Evolutionary conservation across 2,888 invertebrate species (phyloP).

Genomic region (Criorhina ranunculi): DNA sequence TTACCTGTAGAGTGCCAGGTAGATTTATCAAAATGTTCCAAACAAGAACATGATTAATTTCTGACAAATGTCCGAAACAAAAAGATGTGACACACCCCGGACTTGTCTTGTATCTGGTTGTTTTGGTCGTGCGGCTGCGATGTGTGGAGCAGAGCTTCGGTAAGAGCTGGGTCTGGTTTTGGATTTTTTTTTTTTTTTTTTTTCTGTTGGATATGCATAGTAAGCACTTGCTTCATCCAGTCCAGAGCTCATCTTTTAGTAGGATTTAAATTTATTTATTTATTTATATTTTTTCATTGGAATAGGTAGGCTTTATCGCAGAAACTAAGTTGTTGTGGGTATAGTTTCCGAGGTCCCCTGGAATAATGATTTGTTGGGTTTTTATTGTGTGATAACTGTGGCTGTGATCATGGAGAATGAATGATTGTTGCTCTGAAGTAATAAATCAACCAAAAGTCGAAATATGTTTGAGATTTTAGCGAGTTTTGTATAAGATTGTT

Average conservation of each 20-base stretch:
- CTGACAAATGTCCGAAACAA: constrained; percentile 84
- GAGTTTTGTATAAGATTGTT: background rate
- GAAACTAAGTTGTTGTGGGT: constrained; percentile 30
- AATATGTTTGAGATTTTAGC: background rate
- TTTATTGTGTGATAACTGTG: constrained; percentile 20
- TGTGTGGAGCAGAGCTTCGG: constrained; percentile 47
- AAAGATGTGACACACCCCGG: constrained; percentile 83
- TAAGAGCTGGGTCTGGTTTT: constrained; percentile 34
- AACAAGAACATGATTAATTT: constrained; percentile 84
- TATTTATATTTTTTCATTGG: constrained; percentile 20
- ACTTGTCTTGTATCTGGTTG: constrained; percentile 59
- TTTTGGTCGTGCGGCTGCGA: constrained; percentile 40
- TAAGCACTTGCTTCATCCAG: constrained; percentile 56
- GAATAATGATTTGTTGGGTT: constrained; percentile 50
- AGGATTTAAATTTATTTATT: constrained; percentile 1
- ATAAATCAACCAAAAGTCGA: background rate
- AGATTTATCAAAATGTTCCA: constrained; percentile 77
- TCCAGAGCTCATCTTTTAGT: constrained; percentile 39
- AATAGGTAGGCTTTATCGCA: constrained; percentile 20
- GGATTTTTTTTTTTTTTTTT: background rate
- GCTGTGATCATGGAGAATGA: constrained; percentile 7
- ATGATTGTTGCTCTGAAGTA: background rate
- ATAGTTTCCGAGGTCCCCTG: constrained; percentile 3
- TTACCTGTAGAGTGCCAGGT: constrained; percentile 77
- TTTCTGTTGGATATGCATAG: constrained; percentile 5